phyloP scores from a whole-genome alignment of 2,888 invertebrate genomes.

The Caradrina clavipalpis region DNA sequence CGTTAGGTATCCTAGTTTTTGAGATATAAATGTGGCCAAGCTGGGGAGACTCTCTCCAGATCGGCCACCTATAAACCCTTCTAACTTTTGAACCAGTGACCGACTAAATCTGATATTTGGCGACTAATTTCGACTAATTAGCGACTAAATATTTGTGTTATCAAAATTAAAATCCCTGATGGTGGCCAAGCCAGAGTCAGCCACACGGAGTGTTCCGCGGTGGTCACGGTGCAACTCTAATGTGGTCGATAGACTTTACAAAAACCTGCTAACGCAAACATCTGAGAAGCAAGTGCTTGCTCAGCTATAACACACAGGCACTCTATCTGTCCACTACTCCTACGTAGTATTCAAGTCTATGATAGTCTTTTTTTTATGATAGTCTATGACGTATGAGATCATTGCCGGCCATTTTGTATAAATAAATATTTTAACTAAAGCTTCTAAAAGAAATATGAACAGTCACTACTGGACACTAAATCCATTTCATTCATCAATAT shows the following conservation, averaged over 20 bases:
- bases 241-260: too few relatives aligned
- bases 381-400: slow-evolving; percentile 78
- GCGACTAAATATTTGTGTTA: too few relatives aligned
- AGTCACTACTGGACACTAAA: slow-evolving; percentile 43
- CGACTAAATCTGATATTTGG: too few relatives aligned
- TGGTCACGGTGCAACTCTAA: neutral
- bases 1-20: too few relatives aligned
- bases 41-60: too few relatives aligned
- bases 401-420: slow-evolving; percentile 71
- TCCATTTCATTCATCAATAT: neutral
- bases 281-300: neutral
- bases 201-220: neutral
- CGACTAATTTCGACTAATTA: too few relatives aligned
- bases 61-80: too few relatives aligned
- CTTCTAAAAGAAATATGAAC: slow-evolving; percentile 47
- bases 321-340: slow-evolving; percentile 7
- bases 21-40: too few relatives aligned
- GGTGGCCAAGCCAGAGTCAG: too few relatives aligned
- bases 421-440: slow-evolving; percentile 67
- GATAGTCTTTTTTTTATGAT: slow-evolving; percentile 58
- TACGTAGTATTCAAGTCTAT: slow-evolving; percentile 54
- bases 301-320: neutral
- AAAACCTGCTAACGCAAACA: neutral
- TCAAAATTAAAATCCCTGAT: too few relatives aligned
- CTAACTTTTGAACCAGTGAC: too few relatives aligned